Base-by-base conservation (phyloP, 2,888 invertebrate genomes). In the Ennomos fuscantarius region DNA sequence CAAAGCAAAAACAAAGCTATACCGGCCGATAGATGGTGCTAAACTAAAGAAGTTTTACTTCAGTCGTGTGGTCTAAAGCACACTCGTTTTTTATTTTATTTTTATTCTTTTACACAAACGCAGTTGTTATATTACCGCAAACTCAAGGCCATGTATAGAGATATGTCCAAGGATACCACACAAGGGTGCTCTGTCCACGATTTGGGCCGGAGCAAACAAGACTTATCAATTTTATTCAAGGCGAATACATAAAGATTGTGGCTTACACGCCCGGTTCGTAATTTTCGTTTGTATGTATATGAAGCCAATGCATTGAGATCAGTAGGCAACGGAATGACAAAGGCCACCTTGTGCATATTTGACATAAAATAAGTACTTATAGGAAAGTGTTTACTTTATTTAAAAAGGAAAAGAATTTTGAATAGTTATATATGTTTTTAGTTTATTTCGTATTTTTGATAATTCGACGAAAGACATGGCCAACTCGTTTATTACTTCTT, bases 161-260 rank as follows among this genome's bases (percentile, higher is more conserved):
- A 9, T 49, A 49, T 41, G 33, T 34, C 32, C 49, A 49, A 49
- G 41, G 49, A 49, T 49, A 13, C n/a, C 8, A 34, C 24, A 49
- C 41, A 49, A 34, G 13, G 32, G 11, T 15, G 8, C 41, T 15
- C 34, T 41, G 33, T 49, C 13, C 10, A 10, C 34, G 40, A 49
- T 49, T 49, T 41, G 33, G 48, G 48, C 11, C 40, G 13, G 9
- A 46, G 15, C 41, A 41, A 49, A 49, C 11, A 41, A 34, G 8
- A n/a, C 31, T 41, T 49, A 49, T 49, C 49, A 41, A 15, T 6
- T 24, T 24, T 24, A 24, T 40, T 49, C 49, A 49, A 49, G 49
- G 49, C 34, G 39, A 37, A 37, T 12, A 45, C 15, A 37, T 37
- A 46, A 8, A 39, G 39, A 48, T 48, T 48, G 39, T 3, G 45